These are phyloP conservation scores for Drosophila cracens DNA, from an alignment of 2,888 invertebrate genomes.

Conservation along the genomic window DNA sequence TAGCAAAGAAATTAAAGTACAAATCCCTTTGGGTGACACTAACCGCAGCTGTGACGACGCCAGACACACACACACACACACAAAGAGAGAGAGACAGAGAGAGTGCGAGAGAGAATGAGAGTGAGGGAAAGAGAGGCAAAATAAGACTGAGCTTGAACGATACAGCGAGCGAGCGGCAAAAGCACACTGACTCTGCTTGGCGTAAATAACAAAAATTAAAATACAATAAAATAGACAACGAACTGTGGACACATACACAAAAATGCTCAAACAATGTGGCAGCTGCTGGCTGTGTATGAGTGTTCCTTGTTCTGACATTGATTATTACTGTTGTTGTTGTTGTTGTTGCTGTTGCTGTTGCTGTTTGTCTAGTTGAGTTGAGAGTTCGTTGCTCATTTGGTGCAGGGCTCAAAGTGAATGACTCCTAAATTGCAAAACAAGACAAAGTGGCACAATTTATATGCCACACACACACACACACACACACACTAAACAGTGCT, in stretches of 20 bases:
- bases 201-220: slow-evolving; percentile 76
- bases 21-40: slow-evolving; percentile 70
- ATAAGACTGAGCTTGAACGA: slow-evolving; percentile 4
- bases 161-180: slow-evolving; percentile 1
- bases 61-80: slow-evolving; percentile 17
- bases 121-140: neutral
- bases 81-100: neutral
- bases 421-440: slow-evolving; percentile 73
- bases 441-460: slow-evolving; percentile 61
- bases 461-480: slow-evolving; percentile 26
- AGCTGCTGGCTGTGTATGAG: slow-evolving; percentile 5
- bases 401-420: slow-evolving; percentile 59
- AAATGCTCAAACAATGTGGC: neutral
- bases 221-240: slow-evolving; percentile 78
- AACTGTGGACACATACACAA: slow-evolving; percentile 35
- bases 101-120: neutral
- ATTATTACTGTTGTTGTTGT: slow-evolving; percentile 6
- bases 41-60: slow-evolving; percentile 53
- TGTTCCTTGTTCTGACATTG: slow-evolving; percentile 60
- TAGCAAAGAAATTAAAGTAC: slow-evolving; percentile 73
- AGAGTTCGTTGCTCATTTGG: slow-evolving; percentile 74
- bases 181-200: slow-evolving; percentile 63
- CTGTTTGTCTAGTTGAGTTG: slow-evolving; percentile 55
- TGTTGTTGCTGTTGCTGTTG: slow-evolving; percentile 40
- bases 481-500: slow-evolving; percentile 25